Evolutionary conservation across 2,797 vertebrate genomes (phyloP), one percentile per base, ranked within the genome.

Genomic region (Acrossocheilus fasciatus): DNA sequence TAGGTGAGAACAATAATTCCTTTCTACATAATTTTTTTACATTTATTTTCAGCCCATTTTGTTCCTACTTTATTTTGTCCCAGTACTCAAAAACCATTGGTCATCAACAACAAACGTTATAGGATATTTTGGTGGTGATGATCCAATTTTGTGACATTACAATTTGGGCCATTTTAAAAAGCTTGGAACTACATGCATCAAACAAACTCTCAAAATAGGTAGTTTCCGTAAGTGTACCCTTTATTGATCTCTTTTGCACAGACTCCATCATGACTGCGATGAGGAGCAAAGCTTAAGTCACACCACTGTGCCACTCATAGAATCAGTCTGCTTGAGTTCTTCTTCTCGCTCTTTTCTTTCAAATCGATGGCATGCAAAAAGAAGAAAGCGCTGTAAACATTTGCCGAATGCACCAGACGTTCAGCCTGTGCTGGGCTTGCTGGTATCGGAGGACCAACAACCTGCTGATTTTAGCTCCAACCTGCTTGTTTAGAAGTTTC

Each of bases 361-460:
- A 83, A 15, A 85, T 90, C 91, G 90, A 90, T 64, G 91, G 77
- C 92, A 89, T 87, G 88, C 91, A 92, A 89, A 88, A 93, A 85
- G 70, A 83, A 81, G 78, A 92, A 93, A 91, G 88, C 84, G 86
- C 77, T 90, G 82, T 92, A 90, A 93, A 93, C 91, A 92, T 90
- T 69, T 89, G 81, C 73, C n/a, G 73, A 90, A 84, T 92, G 91
- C 92, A 92, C 89, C 91, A 89, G 88, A 90, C 91, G 45, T 83
- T 91, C 90, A 90, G 90, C 85, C 84, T 82, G 81, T 52, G 74
- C 84, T 86, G 84, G 88, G 86, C 82, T 89, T 86, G 87, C 47
- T 79, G 76, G 83, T 89, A 88, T 90, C 91, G 92, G 91, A 94
- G 93, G 17, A 66, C 9, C 23, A 59, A 11, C 57, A 59, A n/a